Evolutionary conservation across 1,140 invertebrate genomes (phyloP), one percentile per base, ranked within the genome.

Genomic region (roundworm (Caenorhabditis elegans)): DNA sequence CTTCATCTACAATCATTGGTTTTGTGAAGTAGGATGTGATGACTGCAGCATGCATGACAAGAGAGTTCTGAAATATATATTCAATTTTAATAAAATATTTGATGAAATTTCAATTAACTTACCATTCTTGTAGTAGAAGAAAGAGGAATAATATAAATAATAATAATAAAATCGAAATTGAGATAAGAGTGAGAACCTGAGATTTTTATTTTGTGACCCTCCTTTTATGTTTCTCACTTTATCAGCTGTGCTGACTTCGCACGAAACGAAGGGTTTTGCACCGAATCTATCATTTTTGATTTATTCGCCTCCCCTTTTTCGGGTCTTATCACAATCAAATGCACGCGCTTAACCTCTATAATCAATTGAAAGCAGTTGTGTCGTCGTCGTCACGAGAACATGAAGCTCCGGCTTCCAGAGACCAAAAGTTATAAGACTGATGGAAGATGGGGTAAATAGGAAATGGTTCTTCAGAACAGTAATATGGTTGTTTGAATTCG

Each of bases 261-360:
- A 60, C 26, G 3, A 53, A 53, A 26, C 49, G 49, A 53, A 11
- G 6, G 26, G 53, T 34, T 34, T 34, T 60, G 53, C 53, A 60
- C 53, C 31, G 53, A 60, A 60, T 2, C 26, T 11, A 26, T 34
- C 26, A 60, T 60, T 60, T 60, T 60, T 60, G 53, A 60, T 60
- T 60, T 60, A 60, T 60, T 60, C 53, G 26, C 53, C 28, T 28
- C 53, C 34, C 53, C 53, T 60, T 34, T 17, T 60, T 22, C 10
- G 28, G 26, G 28, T 60, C 49, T 60, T 60, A 60, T 60, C 53
- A 60, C 53, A 43, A 15, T 8, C 15, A 15, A 8, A 15, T 60
- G 53, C 53, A 60, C 15, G 53, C 53, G 53, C 53, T 60, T 60
- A 60, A 60, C 53, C 53, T n/a, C 28, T 60, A 26, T 60, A 60